Conservation (phyloP, 2,888 invertebrate genomes). For the Oligia strigilis region DNA sequence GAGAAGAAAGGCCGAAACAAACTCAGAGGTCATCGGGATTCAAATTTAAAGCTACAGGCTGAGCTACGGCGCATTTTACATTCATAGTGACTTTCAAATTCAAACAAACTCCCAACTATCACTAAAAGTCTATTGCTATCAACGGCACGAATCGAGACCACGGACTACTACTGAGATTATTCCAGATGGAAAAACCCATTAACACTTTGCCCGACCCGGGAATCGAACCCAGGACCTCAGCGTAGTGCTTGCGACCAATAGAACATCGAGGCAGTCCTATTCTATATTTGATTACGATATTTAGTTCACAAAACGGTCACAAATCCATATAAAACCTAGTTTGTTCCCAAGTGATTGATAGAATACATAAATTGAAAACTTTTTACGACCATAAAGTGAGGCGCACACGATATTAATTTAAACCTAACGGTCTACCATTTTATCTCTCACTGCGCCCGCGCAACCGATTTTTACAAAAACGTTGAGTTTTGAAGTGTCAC, state of each 20-base stretch:
- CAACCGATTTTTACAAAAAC: conserved; percentile 36
- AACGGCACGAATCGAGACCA: too few relatives aligned
- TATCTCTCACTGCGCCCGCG: conserved; percentile 43
- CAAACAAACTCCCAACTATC: too few relatives aligned
- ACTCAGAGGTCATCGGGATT: too few relatives aligned
- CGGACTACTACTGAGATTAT: too few relatives aligned
- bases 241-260: background rate
- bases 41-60: too few relatives aligned
- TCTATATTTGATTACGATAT: background rate
- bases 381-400: conserved; percentile 44
- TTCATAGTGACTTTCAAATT: too few relatives aligned
- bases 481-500: conserved; percentile 1
- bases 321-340: conserved; percentile 31
- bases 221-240: too few relatives aligned
- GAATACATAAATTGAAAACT: conserved; percentile 31
- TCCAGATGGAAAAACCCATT: too few relatives aligned
- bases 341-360: conserved; percentile 44
- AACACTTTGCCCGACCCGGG: too few relatives aligned
- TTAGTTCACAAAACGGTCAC: background rate
- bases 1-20: too few relatives aligned
- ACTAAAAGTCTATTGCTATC: too few relatives aligned
- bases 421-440: conserved; percentile 56
- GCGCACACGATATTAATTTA: conserved; percentile 58
- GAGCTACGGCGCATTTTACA: too few relatives aligned
- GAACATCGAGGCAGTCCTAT: background rate